Conservation (phyloP, 2,797 vertebrate genomes). For the Mastacembelus armatus region DNA sequence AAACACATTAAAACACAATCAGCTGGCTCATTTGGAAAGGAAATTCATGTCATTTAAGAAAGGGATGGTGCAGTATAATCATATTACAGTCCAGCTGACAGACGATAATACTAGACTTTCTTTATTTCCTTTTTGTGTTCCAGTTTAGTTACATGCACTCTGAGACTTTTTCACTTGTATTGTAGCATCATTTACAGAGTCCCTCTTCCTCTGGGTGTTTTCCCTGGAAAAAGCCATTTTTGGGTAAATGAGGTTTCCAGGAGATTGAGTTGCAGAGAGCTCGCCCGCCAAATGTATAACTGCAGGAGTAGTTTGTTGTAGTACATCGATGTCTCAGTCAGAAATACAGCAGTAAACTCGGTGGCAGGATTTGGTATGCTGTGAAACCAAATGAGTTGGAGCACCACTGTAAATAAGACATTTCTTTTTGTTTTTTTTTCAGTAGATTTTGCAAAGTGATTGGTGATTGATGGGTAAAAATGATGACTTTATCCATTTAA, state of each 20-base stretch:
- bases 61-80: constrained; percentile 28
- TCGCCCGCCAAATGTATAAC: constrained; percentile 25
- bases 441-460: no score
- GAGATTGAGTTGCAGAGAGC: constrained; percentile 31
- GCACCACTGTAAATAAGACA: no score
- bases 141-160: neutral
- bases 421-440: no score
- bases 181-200: constrained; percentile 13
- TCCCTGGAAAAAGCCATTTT: constrained; percentile 22
- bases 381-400: no score
- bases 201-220: constrained; percentile 28
- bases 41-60: constrained; percentile 20
- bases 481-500: no score
- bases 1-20: constrained; percentile 34
- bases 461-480: no score
- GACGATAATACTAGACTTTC: constrained; percentile 21
- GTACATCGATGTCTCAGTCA: neutral
- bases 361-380: no score
- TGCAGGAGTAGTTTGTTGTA: neutral
- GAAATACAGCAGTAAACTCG: no score
- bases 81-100: constrained; percentile 22
- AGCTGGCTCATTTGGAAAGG: constrained; percentile 14
- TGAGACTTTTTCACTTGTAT: constrained; percentile 17
- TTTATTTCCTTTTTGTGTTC: constrained; percentile 6
- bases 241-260: constrained; percentile 43